Evolutionary conservation across 1,140 invertebrate genomes (phyloP).

Genomic region (Andricus grossulariae): DNA sequence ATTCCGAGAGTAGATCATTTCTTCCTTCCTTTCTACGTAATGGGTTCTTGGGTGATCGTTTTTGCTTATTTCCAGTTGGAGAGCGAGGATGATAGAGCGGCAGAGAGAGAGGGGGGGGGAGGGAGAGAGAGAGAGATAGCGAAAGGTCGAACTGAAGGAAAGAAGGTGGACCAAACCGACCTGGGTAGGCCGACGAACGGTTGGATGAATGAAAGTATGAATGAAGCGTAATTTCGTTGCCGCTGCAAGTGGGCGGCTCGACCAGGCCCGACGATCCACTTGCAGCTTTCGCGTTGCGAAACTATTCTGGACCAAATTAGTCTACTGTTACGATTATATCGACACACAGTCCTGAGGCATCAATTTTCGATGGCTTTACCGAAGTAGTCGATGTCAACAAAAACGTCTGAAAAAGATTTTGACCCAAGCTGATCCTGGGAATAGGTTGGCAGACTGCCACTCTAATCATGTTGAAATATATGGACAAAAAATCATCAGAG

Average conservation of each 20-base stretch:
- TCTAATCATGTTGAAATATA: too few species aligned
- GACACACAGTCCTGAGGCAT: slow-evolving; percentile 10
- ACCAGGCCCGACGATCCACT: background rate
- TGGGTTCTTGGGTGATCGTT: slow-evolving; percentile 62
- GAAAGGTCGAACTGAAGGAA: slow-evolving; percentile 10
- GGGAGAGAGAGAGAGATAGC: slow-evolving; percentile 32
- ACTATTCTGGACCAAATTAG: slow-evolving; percentile 32
- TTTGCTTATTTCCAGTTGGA: slow-evolving; percentile 65
- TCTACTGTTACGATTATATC: slow-evolving; percentile 45
- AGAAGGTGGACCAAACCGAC: slow-evolving; percentile 41
- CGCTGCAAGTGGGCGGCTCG: slow-evolving; percentile 44
- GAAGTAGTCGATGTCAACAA: too few species aligned
- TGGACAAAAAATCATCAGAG: too few species aligned
- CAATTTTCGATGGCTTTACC: too few species aligned
- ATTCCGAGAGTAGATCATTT: slow-evolving; percentile 63
- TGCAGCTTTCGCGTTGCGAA: slow-evolving; percentile 16
- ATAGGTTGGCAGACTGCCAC: too few species aligned
- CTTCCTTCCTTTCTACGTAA: slow-evolving; percentile 66
- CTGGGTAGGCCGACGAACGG: slow-evolving; percentile 33
- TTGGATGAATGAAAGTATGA: slow-evolving; percentile 71
- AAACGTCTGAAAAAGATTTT: too few species aligned
- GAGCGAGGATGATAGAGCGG: slow-evolving; percentile 37
- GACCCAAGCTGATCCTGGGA: too few species aligned
- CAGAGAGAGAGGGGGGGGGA: slow-evolving; percentile 31
- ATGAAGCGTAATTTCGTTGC: slow-evolving; percentile 66